These are phyloP conservation scores for Holothuria leucospilota DNA, from an alignment of 53 echinoderm and acorn worm genomes.

Conservation along the genomic window DNA sequence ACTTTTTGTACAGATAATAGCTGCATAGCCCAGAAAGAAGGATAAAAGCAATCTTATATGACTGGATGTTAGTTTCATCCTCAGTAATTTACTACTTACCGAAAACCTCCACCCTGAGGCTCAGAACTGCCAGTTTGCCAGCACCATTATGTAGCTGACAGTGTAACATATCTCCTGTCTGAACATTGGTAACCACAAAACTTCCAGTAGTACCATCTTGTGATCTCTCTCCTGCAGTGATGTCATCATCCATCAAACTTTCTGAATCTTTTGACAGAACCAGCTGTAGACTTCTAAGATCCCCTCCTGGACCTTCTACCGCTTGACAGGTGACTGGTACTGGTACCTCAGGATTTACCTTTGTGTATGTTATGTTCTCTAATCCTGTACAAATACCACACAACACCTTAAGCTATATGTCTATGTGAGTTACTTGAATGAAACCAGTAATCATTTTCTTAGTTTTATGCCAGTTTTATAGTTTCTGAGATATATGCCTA, in stretches of 20 bases:
- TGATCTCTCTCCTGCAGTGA: neutral
- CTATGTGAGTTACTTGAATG: too few species aligned
- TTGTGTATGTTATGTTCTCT: neutral
- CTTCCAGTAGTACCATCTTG: neutral
- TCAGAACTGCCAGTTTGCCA: neutral
- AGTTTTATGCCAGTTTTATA: too few species aligned
- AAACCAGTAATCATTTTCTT: too few species aligned
- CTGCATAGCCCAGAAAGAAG: too few species aligned
- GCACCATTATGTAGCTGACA: neutral
- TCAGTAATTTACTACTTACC: neutral
- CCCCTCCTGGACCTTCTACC: neutral
- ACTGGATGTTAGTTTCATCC: too few species aligned
- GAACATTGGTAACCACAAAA: neutral
- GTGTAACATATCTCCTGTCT: neutral
- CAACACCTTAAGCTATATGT: too few species aligned
- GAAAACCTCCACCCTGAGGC: neutral
- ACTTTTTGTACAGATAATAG: too few species aligned
- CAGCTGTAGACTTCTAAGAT: neutral
- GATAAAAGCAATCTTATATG: too few species aligned
- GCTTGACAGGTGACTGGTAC: conserved; percentile 1
- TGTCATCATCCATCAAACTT: neutral
- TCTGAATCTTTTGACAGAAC: neutral
- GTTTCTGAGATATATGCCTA: too few species aligned
- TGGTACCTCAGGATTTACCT: neutral
- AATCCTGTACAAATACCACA: neutral